Evolutionary conservation across 2,113 vertebrate species (phyloP), one percentile per base, ranked within the genome.

Genomic region (Saccopteryx leptura): DNA sequence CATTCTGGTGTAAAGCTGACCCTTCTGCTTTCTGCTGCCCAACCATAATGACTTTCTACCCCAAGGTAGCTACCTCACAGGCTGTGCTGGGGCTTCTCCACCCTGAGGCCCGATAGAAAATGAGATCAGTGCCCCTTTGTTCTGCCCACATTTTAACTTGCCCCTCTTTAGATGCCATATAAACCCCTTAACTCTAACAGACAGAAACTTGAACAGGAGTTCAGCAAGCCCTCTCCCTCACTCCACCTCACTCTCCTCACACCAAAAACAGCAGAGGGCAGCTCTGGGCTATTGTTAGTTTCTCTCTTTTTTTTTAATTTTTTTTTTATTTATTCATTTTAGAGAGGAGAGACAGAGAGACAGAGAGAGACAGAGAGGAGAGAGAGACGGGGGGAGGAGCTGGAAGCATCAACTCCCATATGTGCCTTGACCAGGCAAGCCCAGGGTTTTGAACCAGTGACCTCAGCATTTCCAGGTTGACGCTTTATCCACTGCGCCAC

Each of bases 11-110:
- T 28, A 69, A 71, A 83, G 28, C n/a, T 2, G 19, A 7, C 31
- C 10, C 2, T 52, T 12, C 12, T 56, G 50, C 15, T 61, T 12
- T 9, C 12, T 0, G 4, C 1, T 28, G 46, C 63, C 28, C 83
- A 72, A 21, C n/a, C 71, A 87, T 2, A 66, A 69, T 33, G 26
- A 86, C 24, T 31, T 83, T 87, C 39, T 50, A 19, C 13, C 23
- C 5, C 1, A 0, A 68, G 50, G n/a, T 12, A 83, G n/a, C 9
- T 9, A 50, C 18, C 4, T 1, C 3, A 48, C 1, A 87, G 48
- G n/a, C 48, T 56, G 1, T 21, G 28, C 8, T 66, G 26, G 33
- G 5, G 18, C 4, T 2, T 80, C 28, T 31, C 33, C 63, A 61
- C 17, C 21, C 15, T 60, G 24, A 60, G 23, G 71, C 28, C 24